Conservation (phyloP, 2,797 vertebrate species). For the Pagetopsis macropterus region DNA sequence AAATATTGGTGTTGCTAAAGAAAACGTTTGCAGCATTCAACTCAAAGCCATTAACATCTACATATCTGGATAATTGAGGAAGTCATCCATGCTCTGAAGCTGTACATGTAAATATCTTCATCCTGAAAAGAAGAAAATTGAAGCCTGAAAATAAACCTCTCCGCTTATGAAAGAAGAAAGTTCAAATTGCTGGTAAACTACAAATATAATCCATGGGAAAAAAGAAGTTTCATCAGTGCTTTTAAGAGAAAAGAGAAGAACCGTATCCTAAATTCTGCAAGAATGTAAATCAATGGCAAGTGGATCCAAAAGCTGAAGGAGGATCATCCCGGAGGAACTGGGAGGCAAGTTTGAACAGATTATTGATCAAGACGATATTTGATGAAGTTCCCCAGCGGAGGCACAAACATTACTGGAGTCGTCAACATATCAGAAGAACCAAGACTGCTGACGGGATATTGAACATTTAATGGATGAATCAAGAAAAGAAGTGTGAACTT, state of each 20-base stretch:
- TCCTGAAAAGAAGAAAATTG: not conserved
- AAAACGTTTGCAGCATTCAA: not conserved
- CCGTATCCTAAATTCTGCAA: not conserved
- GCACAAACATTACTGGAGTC: not conserved
- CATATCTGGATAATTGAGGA: not conserved
- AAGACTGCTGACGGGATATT: fast-evolving
- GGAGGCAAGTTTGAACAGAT: not conserved
- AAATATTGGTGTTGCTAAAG: not conserved
- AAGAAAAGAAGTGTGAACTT: constrained; percentile 80
- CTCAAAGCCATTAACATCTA: too few relatives aligned
- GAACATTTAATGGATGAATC: not conserved
- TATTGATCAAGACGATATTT: too few relatives aligned
- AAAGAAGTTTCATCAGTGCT: not conserved
- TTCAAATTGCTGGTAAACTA: too few relatives aligned
- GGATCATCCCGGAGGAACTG: not conserved
- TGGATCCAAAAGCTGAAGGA: not conserved
- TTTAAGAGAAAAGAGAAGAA: not conserved
- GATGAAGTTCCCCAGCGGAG: not conserved
- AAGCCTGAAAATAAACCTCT: not conserved
- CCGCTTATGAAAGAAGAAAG: too few relatives aligned
- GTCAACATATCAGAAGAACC: not conserved
- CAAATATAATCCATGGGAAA: too few relatives aligned
- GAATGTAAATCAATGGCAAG: not conserved
- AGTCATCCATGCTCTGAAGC: not conserved
- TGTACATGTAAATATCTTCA: not conserved